Percentiles rank a stretch among this genome's conserved stretches.
phyloP scores from a whole-genome alignment of 2,888 invertebrate species.

The Plusia festucae region DNA sequence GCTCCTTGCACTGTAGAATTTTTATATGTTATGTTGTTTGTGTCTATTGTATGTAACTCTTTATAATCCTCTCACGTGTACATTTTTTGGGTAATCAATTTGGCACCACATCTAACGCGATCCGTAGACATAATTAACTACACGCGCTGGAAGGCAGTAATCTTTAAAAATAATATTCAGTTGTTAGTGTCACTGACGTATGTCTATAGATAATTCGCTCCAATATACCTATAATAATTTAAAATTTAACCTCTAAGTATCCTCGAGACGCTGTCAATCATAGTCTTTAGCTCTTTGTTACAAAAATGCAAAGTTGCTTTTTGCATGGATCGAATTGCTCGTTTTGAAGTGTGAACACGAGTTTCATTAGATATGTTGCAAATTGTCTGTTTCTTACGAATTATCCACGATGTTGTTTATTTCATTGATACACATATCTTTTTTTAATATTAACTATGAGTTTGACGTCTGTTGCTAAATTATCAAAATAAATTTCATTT shows the following conservation, averaged over 20 bases:
- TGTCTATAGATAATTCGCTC: constrained; percentile 31
- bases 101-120: constrained; percentile 43
- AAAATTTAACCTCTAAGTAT: constrained; percentile 50
- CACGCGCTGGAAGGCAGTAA: constrained; percentile 37
- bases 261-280: constrained; percentile 56
- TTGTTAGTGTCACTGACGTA: constrained; percentile 31
- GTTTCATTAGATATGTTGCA: constrained; percentile 28
- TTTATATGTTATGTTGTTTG: constrained; percentile 28
- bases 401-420: constrained; percentile 10
- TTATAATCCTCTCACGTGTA: constrained; percentile 22
- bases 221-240: constrained; percentile 42
- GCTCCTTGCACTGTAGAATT: constrained; percentile 25
- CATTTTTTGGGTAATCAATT: constrained; percentile 44
- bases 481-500: neutral
- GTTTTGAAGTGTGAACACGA: constrained; percentile 30
- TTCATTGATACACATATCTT: too few relatives aligned
- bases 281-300: constrained; percentile 43
- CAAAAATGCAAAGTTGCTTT: constrained; percentile 36
- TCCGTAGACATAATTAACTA: constrained; percentile 28
- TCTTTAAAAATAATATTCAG: constrained; percentile 48
- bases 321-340: constrained; percentile 38
- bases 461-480: too few relatives aligned
- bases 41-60: constrained; percentile 22
- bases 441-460: too few relatives aligned
- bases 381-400: constrained; percentile 12